Evolutionary conservation across 2,797 vertebrate genomes (phyloP).

Genomic region (Protosalanx chinensis): DNA sequence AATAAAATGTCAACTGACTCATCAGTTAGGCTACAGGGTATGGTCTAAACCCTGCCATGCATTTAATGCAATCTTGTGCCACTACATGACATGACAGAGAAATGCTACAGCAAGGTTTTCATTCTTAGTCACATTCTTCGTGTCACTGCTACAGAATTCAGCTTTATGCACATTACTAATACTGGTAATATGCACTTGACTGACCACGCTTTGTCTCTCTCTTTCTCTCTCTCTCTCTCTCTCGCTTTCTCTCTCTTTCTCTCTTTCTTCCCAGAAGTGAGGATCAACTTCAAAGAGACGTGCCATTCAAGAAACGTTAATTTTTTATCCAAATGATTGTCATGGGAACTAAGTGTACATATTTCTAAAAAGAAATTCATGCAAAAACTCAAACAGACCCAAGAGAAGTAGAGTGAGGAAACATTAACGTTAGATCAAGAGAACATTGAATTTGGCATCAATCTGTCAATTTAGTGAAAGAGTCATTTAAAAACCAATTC

Average conservation of each 20-base stretch:
- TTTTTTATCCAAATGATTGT: slow-evolving; percentile 45
- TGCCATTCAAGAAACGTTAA: slow-evolving; percentile 19
- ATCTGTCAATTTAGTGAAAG: slow-evolving; percentile 28
- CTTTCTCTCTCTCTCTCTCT: slow-evolving; percentile 44
- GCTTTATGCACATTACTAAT: background rate
- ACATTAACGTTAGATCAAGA: slow-evolving; percentile 39
- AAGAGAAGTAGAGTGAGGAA: slow-evolving; percentile 58
- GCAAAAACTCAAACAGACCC: slow-evolving; percentile 48
- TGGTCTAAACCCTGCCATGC: slow-evolving; percentile 12
- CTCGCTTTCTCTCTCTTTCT: slow-evolving; percentile 8
- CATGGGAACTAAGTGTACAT: slow-evolving; percentile 53
- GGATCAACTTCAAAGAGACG: slow-evolving; percentile 48
- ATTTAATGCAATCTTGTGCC: slow-evolving; percentile 23
- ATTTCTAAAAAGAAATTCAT: slow-evolving; percentile 46
- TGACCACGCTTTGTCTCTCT: slow-evolving; percentile 50
- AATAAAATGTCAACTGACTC: slow-evolving; percentile 59
- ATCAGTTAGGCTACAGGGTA: slow-evolving; percentile 36
- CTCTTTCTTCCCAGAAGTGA: slow-evolving; percentile 46
- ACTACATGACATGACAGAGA: slow-evolving; percentile 7
- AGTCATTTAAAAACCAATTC: slow-evolving; percentile 44
- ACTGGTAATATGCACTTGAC: slow-evolving; percentile 41
- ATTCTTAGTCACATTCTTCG: background rate
- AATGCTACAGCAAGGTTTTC: slow-evolving; percentile 11
- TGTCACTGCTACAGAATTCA: slow-evolving; percentile 10
- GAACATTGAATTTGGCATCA: slow-evolving; percentile 37